Conservation (phyloP, 2,113 vertebrate species). For the Otus sunia region DNA sequence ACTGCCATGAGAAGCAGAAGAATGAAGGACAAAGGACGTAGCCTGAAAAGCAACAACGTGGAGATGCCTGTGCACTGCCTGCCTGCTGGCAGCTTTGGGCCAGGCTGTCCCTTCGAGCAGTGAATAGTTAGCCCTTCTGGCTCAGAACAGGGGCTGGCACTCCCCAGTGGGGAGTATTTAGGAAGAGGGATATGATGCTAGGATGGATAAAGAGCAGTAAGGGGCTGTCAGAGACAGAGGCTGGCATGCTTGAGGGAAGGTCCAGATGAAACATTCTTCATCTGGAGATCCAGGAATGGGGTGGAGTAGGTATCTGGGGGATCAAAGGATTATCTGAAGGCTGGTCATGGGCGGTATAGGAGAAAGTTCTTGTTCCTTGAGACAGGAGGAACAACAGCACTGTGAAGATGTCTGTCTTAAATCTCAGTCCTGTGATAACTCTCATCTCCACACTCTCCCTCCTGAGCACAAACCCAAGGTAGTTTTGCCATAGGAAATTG, state of each 20-base stretch:
- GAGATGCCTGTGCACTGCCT: background rate
- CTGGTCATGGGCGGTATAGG: background rate
- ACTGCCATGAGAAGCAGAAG: background rate
- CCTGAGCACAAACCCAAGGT: background rate
- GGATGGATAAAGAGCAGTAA: background rate
- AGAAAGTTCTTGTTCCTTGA: background rate
- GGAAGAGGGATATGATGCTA: background rate
- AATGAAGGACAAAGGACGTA: background rate
- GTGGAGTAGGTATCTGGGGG: background rate
- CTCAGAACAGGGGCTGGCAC: background rate
- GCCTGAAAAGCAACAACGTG: background rate
- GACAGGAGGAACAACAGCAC: background rate
- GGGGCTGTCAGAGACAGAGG: background rate
- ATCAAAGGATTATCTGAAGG: background rate
- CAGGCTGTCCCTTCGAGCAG: background rate
- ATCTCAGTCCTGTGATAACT: background rate
- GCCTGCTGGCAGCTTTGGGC: background rate
- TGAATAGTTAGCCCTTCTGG: background rate
- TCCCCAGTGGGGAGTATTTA: background rate
- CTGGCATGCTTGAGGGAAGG: background rate
- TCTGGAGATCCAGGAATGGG: background rate
- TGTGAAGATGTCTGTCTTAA: background rate
- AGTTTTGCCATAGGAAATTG: background rate
- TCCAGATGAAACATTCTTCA: background rate
- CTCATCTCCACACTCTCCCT: background rate